Evolutionary conservation across 2,888 invertebrate genomes (phyloP), one percentile per base, ranked within the genome.

Genomic region (Cryptocheilus praepositus): DNA sequence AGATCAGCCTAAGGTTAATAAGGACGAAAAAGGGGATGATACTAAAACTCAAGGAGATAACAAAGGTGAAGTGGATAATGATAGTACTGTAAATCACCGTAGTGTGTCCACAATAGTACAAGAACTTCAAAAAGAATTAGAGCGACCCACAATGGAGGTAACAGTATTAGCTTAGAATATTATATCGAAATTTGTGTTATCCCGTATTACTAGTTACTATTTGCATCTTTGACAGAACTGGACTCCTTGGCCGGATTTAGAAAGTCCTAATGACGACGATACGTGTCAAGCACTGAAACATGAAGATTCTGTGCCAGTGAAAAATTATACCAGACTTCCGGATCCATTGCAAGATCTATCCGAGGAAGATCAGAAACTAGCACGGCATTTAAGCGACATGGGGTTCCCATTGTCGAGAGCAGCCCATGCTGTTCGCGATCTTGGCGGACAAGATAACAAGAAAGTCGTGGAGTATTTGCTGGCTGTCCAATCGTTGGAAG

Each of bases 391-490:
- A 67, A 93, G 93, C 82, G 92, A 93, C 70, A 98, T 98, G 97
- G 98, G 98, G 0, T 98, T 98, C 86, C 94, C 95, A 0, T 86
- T 95, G 60, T 92, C 94, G 66, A 92, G 95, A 87, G 96, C 95
- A 18, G 93, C 95, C 4, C 92, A 95, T 80, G 94, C 95, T n/a
- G 83, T 89, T 56, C 94, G 94, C 77, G 92, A 93, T 78, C 90
- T 93, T 58, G 90, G 95, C 74, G 96, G 96, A 66, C 91, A 91
- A 86, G 94, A 96, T 90, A 95, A 96, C 89, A 96, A 96, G 89
- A 95, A 95, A 92, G 95, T 96, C 77, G 93, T 96, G 65, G 96
- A 97, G 86, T 94, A 95, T 89, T 91, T 97, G 57, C 91, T 96
- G 80, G 93, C 93, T 72, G 90, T 91, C 19, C 90, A 91, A 71